A percentile compares a stretch with the other conserved stretches of the same genome.
Conservation (phyloP, 2,888 invertebrate genomes). For the Latrodectus elegans region DNA sequence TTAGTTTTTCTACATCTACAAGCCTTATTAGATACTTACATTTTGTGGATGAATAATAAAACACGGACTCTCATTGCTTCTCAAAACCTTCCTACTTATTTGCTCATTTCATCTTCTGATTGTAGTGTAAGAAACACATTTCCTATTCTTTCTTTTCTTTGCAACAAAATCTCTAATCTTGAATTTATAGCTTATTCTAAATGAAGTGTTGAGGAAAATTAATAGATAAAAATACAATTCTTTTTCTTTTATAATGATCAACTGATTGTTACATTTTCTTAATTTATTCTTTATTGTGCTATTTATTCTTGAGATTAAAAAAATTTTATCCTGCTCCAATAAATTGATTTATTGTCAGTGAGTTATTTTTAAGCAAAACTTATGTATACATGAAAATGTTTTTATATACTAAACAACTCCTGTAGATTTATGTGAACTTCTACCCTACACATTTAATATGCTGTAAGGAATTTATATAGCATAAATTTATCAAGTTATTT, state of each 20-base stretch:
- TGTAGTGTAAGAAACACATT: slow-evolving; percentile 35
- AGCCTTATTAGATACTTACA: slow-evolving; percentile 39
- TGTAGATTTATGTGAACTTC: no score
- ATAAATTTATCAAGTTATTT: no score
- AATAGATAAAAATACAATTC: neutral
- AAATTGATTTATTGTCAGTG: no score
- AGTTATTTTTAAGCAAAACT: no score
- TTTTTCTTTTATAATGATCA: neutral
- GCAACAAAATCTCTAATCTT: neutral
- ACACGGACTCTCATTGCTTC: slow-evolving; percentile 38
- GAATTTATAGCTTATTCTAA: neutral
- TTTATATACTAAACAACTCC: no score
- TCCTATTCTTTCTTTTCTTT: neutral
- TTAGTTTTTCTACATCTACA: slow-evolving; percentile 33
- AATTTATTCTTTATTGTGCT: neutral
- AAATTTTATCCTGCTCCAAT: neutral
- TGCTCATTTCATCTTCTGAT: slow-evolving; percentile 47
- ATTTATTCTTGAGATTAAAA: neutral
- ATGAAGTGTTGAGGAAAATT: neutral
- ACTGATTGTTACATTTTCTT: neutral
- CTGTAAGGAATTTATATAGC: no score
- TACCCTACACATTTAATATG: no score
- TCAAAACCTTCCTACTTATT: slow-evolving; percentile 30
- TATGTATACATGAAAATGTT: no score
- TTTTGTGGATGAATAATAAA: slow-evolving; percentile 31